Conservation (phyloP, 1,140 invertebrate species). For the Diorhabda elongata region DNA sequence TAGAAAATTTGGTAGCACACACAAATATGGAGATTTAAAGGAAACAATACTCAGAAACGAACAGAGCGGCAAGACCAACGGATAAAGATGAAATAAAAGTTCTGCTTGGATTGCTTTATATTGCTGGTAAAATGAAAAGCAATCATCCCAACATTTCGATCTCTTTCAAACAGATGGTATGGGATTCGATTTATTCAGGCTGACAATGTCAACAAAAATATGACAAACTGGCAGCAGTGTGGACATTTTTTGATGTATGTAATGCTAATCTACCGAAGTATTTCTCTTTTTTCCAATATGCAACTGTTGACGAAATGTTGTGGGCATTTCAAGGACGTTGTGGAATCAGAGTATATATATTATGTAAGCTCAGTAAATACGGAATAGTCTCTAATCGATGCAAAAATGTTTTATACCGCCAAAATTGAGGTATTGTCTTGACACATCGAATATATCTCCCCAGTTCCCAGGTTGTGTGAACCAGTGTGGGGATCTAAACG, state of each 20-base stretch:
- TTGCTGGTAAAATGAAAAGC: too few species aligned
- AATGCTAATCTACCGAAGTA: background rate
- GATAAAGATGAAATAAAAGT: too few species aligned
- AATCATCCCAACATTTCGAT: too few species aligned
- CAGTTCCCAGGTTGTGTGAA: slow-evolving; percentile 8
- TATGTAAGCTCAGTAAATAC: slow-evolving; percentile 27
- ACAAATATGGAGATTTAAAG: too few species aligned
- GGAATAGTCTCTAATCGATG: slow-evolving; percentile 23
- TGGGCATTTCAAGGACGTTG: slow-evolving; percentile 27
- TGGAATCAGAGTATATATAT: slow-evolving; percentile 25
- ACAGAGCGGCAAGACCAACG: too few species aligned
- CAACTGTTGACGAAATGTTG: slow-evolving; percentile 9
- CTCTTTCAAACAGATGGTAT: too few species aligned
- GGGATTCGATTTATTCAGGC: too few species aligned
- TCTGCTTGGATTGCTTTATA: too few species aligned
- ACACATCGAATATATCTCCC: slow-evolving; percentile 15
- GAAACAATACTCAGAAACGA: too few species aligned
- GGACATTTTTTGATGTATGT: slow-evolving; percentile 19
- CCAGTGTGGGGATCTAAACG: slow-evolving; percentile 12
- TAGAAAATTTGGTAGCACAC: too few species aligned
- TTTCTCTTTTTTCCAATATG: slow-evolving; percentile 21
- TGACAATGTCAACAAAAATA: background rate
- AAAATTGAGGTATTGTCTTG: slow-evolving; percentile 25
- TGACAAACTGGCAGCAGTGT: slow-evolving; percentile 9
- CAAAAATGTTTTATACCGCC: slow-evolving; percentile 22